Conservation (phyloP, 1,140 invertebrate species). For the Phthorimaea operculella region DNA sequence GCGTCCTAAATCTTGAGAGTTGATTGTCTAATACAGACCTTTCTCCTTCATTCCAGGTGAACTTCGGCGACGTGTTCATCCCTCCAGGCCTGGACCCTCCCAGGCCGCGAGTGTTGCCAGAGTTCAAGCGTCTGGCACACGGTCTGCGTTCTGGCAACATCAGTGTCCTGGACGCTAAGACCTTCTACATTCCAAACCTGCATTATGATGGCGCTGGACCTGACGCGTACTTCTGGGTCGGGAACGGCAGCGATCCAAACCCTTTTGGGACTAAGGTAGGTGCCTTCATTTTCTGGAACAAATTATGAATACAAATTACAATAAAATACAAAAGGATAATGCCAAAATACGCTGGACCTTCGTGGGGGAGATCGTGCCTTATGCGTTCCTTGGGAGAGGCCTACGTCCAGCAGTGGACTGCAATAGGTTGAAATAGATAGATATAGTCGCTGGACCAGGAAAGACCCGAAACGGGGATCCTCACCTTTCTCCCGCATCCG, state of each 20-base stretch:
- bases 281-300: slow-evolving; percentile 1
- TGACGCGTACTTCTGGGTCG: slow-evolving; percentile 94
- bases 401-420: no score
- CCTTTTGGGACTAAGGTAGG: slow-evolving; percentile 83
- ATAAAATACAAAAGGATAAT: no score
- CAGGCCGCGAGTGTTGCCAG: slow-evolving; percentile 79
- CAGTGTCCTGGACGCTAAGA: slow-evolving; percentile 90
- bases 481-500: no score
- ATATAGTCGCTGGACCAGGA: no score
- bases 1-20: no score
- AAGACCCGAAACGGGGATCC: no score
- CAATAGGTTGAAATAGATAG: no score
- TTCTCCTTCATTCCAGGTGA: slow-evolving; percentile 72
- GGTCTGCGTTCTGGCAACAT: slow-evolving; percentile 91
- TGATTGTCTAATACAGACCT: no score
- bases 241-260: slow-evolving; percentile 83
- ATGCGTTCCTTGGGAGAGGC: no score
- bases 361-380: no score
- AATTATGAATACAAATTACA: no score
- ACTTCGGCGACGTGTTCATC: slow-evolving; percentile 87
- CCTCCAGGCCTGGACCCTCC: slow-evolving; percentile 79
- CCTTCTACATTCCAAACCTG: slow-evolving; percentile 92
- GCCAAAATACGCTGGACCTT: no score
- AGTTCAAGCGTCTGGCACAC: slow-evolving; percentile 87
- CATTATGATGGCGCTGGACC: slow-evolving; percentile 91